Evolutionary conservation across 2,888 invertebrate species (phyloP).

Genomic region (Neoascia interrupta): DNA sequence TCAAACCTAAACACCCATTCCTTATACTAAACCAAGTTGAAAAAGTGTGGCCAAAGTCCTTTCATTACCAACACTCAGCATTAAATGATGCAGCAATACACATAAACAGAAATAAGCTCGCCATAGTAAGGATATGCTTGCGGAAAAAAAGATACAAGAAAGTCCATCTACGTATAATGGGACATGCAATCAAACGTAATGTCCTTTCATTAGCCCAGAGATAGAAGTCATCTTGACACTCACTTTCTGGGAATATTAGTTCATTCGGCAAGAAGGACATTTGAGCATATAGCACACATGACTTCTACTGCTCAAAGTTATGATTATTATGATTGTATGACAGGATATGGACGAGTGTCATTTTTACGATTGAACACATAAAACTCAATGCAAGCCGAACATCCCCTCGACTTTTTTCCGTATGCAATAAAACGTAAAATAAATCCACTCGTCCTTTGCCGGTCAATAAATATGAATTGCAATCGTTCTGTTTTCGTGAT

Average conservation of each 20-base stretch:
- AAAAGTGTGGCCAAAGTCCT: not conserved
- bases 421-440: conserved; percentile 57
- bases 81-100: not conserved
- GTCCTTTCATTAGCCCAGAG: conserved; percentile 47
- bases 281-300: too few relatives aligned
- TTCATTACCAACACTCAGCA: not conserved
- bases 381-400: not conserved
- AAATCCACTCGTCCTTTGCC: conserved; percentile 22
- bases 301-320: conserved; percentile 33
- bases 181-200: conserved; percentile 60
- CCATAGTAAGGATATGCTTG: not conserved
- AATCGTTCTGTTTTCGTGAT: conserved; percentile 43
- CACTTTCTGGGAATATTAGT: conserved; percentile 20
- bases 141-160: not conserved
- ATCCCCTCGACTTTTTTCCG: not conserved
- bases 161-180: conserved; percentile 30
- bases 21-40: not conserved
- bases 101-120: conserved; percentile 22
- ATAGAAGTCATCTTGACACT: conserved; percentile 31
- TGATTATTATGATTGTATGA: conserved; percentile 64
- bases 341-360: conserved; percentile 33
- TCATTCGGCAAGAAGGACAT: conserved; percentile 35
- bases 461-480: conserved; percentile 41
- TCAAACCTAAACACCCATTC: conserved; percentile 7
- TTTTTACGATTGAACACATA: conserved; percentile 37